These are phyloP conservation scores for Cryptotis parvus DNA, from an alignment of 2,113 vertebrate species.

Conservation along the genomic window DNA sequence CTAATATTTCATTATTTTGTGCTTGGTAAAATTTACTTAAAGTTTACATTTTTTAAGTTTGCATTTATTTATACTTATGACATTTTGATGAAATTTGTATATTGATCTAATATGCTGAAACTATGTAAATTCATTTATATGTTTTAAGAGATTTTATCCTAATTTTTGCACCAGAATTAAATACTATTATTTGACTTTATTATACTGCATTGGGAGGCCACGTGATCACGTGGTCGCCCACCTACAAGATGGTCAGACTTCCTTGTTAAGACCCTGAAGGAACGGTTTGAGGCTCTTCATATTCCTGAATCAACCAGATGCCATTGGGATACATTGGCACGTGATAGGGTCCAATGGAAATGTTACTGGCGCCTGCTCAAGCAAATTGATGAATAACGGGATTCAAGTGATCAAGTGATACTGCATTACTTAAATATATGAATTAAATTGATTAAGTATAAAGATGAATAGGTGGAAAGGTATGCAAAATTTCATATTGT, in stretches of 20 bases:
- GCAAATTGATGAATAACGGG: too few relatives aligned
- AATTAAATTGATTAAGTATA: background rate
- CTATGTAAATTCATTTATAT: background rate
- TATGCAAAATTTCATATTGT: background rate
- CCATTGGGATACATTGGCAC: too few relatives aligned
- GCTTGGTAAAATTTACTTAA: background rate
- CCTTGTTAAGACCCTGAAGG: too few relatives aligned
- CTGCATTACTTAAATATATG: too few relatives aligned
- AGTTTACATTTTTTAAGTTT: constrained; percentile 7
- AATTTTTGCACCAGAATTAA: background rate
- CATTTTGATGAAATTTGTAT: constrained; percentile 2
- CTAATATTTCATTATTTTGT: background rate
- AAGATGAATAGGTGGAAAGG: background rate
- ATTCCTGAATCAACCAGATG: too few relatives aligned
- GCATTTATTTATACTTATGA: background rate
- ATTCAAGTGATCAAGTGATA: too few relatives aligned
- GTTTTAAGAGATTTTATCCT: background rate
- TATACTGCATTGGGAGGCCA: background rate
- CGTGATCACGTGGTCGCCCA: too few relatives aligned
- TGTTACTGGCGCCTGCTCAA: too few relatives aligned
- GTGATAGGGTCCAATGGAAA: too few relatives aligned
- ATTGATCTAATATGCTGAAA: background rate
- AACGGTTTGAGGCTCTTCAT: too few relatives aligned
- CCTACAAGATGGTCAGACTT: too few relatives aligned
- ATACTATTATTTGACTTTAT: background rate